Conservation (phyloP, 2,113 vertebrate genomes). For the Cromileptes altivelis region DNA sequence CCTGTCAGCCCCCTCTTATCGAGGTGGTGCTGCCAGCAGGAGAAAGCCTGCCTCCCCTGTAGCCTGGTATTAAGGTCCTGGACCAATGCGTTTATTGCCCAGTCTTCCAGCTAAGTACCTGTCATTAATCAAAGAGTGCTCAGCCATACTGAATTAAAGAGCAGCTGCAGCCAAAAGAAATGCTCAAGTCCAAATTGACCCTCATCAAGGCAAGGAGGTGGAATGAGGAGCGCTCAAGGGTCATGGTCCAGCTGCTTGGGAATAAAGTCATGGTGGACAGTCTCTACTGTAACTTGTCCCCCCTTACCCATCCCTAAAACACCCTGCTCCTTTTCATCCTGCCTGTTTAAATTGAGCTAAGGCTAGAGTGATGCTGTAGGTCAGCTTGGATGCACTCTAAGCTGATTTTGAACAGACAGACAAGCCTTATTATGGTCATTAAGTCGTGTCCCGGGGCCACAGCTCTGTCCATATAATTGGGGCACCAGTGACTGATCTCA, state of each 20-base stretch:
- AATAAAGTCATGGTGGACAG: not conserved
- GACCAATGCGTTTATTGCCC: conserved; percentile 73
- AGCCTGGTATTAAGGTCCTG: conserved; percentile 66
- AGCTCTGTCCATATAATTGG: conserved; percentile 68
- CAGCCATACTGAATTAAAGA: conserved; percentile 72
- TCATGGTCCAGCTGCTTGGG: not conserved
- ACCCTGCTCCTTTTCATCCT: conserved; percentile 4
- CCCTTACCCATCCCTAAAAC: conserved; percentile 16
- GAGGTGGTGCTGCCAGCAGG: conserved; percentile 11
- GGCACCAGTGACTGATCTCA: conserved; percentile 66
- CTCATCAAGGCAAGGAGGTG: conserved; percentile 44
- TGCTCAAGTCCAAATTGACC: conserved; percentile 63
- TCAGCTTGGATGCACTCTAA: conserved; percentile 66
- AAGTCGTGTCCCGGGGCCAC: conserved; percentile 63
- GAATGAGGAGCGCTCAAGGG: conserved; percentile 29
- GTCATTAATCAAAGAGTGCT: conserved; percentile 76
- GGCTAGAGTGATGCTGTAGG: conserved; percentile 52
- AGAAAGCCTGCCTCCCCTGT: conserved; percentile 27
- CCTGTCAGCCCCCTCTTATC: conserved; percentile 9
- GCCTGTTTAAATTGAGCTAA: conserved; percentile 59
- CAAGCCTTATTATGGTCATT: conserved; percentile 74
- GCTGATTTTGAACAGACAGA: conserved; percentile 73
- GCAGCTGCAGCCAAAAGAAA: conserved; percentile 58
- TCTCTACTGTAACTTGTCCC: not conserved
- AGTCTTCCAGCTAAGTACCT: conserved; percentile 66